A percentile compares a stretch with the other conserved stretches of the same genome.
phyloP scores from a whole-genome alignment of 37 sponge, comb jelly and placozoan genomes.

The Halichondria panicea region DNA sequence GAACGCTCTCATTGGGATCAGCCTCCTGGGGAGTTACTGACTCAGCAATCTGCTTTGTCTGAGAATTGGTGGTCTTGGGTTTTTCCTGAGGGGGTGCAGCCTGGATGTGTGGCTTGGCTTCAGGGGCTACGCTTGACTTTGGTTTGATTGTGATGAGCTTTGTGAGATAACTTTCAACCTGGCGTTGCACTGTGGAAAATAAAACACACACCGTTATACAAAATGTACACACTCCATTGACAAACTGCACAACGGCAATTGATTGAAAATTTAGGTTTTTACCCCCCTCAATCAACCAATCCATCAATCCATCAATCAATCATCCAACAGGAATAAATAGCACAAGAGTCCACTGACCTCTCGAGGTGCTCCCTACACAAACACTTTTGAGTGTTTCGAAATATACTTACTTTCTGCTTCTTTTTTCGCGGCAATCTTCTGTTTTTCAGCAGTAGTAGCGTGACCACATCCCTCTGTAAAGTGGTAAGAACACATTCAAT shows the following conservation, averaged over 20 bases:
- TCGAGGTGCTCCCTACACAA: neutral
- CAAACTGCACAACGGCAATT: no score
- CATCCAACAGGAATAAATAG: no score
- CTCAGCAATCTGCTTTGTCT: neutral
- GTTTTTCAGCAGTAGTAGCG: slow-evolving; percentile 62
- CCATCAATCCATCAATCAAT: no score
- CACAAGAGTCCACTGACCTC: no score
- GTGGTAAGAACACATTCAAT: neutral
- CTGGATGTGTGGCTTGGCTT: neutral
- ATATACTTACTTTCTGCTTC: slow-evolving; percentile 42
- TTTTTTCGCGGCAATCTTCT: slow-evolving; percentile 41
- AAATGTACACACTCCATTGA: no score
- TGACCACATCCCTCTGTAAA: slow-evolving; percentile 78
- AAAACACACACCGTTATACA: neutral
- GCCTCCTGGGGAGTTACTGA: neutral
- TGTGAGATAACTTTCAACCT: slow-evolving; percentile 8
- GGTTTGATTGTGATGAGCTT: neutral
- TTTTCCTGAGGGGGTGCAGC: neutral
- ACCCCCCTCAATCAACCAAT: no score
- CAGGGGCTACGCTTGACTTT: neutral
- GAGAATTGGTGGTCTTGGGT: neutral
- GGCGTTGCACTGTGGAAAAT: slow-evolving; percentile 14
- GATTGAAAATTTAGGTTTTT: no score
- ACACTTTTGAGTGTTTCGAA: neutral
- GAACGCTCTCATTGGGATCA: neutral